phyloP scores from a whole-genome alignment of 2,888 invertebrate species.

The Ashinkailepas kermadecensis region DNA sequence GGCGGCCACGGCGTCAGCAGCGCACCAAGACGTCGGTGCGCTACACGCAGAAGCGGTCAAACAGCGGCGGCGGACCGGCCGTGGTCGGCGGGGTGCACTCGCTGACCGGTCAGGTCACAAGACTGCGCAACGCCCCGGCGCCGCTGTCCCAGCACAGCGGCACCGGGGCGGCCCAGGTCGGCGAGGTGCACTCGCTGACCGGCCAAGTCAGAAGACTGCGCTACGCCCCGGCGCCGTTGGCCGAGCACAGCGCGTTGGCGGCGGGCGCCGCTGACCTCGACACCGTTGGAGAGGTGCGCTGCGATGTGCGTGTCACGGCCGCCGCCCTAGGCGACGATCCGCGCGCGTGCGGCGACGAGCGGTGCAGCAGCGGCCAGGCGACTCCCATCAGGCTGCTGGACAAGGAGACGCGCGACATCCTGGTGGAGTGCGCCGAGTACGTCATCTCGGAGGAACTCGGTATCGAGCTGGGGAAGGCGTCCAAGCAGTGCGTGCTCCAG shows the following conservation, averaged over 20 bases:
- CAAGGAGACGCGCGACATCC: slow-evolving; percentile 37
- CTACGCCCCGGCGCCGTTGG: neutral
- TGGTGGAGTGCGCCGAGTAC: slow-evolving; percentile 41
- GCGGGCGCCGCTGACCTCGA: neutral
- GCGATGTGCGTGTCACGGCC: neutral
- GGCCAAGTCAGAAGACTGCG: too few relatives aligned
- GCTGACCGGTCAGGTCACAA: neutral
- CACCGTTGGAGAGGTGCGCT: neutral
- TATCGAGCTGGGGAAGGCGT: slow-evolving; percentile 25
- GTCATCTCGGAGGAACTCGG: slow-evolving; percentile 36
- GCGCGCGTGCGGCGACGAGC: neutral
- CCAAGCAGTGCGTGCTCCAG: neutral
- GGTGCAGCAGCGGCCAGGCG: neutral
- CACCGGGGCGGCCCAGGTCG: neutral
- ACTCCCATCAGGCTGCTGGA: slow-evolving; percentile 32
- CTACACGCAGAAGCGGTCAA: neutral
- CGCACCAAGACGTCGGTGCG: neutral
- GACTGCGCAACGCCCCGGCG: too few relatives aligned
- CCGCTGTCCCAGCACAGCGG: too few relatives aligned
- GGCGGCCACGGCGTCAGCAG: neutral
- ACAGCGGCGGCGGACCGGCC: neutral
- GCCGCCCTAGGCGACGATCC: too few relatives aligned
- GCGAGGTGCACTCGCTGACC: too few relatives aligned
- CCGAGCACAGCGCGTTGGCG: neutral
- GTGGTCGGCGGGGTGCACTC: neutral